A percentile compares a stretch with the other conserved stretches of the same genome.
Conservation (phyloP, 2,113 vertebrate species). For the Melanerpes formicivorus region DNA sequence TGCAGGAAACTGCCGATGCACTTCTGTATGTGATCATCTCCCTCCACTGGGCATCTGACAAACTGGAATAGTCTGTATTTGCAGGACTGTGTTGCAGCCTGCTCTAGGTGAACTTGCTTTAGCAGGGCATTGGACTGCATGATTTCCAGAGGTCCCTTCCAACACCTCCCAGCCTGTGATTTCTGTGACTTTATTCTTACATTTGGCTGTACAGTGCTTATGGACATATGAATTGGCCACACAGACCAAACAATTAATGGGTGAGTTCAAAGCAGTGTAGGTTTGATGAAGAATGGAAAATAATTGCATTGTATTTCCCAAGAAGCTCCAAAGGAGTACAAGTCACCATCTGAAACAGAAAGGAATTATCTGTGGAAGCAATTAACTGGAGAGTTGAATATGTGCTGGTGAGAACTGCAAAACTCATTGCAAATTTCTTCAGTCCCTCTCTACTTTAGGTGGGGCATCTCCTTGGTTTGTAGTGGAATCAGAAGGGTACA, state of each 20-base stretch:
- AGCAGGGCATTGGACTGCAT: too few species aligned
- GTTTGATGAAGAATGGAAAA: neutral
- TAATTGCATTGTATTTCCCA: neutral
- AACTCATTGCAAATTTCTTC: neutral
- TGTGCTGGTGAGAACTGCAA: neutral
- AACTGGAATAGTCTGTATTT: neutral
- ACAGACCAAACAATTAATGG: neutral
- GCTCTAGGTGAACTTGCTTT: too few species aligned
- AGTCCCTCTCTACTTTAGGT: neutral
- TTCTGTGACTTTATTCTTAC: neutral
- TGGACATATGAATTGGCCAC: neutral
- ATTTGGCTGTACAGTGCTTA: neutral
- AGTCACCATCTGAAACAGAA: neutral
- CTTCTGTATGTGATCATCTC: neutral
- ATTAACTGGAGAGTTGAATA: neutral
- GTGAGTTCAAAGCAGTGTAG: neutral
- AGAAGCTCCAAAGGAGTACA: neutral
- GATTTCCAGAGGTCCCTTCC: too few species aligned
- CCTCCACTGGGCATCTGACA: neutral
- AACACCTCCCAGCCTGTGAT: too few species aligned
- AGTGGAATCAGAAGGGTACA: rapidly evolving
- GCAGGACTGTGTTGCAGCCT: too few species aligned
- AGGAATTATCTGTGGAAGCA: conserved; percentile 25
- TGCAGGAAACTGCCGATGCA: neutral
- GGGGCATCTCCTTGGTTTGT: neutral